Evolutionary conservation across 2,888 invertebrate species (phyloP).

Genomic region (Nomada goodeniana): DNA sequence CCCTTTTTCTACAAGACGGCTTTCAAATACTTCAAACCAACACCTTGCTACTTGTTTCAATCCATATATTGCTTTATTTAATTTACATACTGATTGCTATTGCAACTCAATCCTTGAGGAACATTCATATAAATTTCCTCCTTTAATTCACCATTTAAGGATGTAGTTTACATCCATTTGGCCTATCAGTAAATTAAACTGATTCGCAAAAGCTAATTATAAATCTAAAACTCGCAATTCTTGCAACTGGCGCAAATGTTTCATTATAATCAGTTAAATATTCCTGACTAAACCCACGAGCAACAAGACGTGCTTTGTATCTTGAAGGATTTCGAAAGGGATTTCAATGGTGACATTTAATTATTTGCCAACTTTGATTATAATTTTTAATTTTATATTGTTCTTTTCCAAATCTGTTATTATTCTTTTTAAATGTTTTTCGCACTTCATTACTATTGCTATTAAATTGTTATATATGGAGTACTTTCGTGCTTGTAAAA

Average conservation of each 20-base stretch:
- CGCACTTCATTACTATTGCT: not conserved
- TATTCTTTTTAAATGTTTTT: no score
- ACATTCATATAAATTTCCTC: slow-evolving; percentile 58
- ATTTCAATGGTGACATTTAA: not conserved
- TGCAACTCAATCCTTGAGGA: slow-evolving; percentile 41
- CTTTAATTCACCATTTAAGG: slow-evolving; percentile 49
- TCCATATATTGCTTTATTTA: slow-evolving; percentile 41
- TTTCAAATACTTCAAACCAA: slow-evolving; percentile 10
- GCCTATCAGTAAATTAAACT: slow-evolving; percentile 46
- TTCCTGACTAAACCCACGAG: slow-evolving; percentile 51
- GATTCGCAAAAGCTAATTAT: slow-evolving; percentile 59
- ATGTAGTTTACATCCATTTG: slow-evolving; percentile 52
- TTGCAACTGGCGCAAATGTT: slow-evolving; percentile 33
- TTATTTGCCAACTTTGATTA: no score
- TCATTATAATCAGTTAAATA: slow-evolving; percentile 52
- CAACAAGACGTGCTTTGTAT: slow-evolving; percentile 55
- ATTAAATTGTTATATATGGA: not conserved
- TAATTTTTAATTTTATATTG: not conserved
- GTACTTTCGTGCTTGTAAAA: not conserved
- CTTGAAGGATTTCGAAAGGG: slow-evolving; percentile 47
- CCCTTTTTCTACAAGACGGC: slow-evolving; percentile 38
- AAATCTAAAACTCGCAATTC: slow-evolving; percentile 57
- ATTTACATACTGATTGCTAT: slow-evolving; percentile 46
- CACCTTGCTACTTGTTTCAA: slow-evolving; percentile 11
- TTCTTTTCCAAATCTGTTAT: no score